Evolutionary conservation across 2,113 vertebrate species (phyloP).

Genomic region (Bungarus multicinctus): DNA sequence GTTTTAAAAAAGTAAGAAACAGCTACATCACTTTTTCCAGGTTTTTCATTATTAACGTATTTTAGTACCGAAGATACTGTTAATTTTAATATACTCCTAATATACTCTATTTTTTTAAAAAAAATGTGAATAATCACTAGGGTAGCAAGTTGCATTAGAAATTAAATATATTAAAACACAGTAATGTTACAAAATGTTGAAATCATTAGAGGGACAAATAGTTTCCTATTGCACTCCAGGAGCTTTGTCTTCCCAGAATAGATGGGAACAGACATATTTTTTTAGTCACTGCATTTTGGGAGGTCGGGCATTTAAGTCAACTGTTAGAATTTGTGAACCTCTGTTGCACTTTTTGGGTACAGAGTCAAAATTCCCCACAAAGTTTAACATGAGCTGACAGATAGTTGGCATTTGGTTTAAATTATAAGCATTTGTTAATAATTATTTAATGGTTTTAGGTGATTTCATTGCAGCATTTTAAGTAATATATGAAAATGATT

Average conservation of each 20-base stretch:
- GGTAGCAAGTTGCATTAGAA: neutral
- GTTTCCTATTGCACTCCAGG: neutral
- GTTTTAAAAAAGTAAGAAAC: neutral
- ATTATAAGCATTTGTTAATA: neutral
- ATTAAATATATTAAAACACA: neutral
- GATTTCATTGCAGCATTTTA: neutral
- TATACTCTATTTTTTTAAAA: neutral
- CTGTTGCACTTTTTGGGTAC: neutral
- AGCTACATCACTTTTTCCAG: neutral
- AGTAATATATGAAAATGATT: conserved; percentile 5
- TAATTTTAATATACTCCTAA: neutral
- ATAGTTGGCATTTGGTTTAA: neutral
- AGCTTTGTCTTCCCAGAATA: neutral
- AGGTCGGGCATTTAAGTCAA: neutral
- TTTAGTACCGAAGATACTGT: neutral
- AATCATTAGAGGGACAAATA: neutral
- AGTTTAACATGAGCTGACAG: neutral
- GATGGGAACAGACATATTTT: neutral
- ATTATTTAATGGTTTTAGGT: neutral
- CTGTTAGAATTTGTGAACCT: neutral
- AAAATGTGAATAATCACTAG: neutral
- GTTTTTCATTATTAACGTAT: neutral
- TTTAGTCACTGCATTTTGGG: neutral
- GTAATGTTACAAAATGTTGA: neutral
- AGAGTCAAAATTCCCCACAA: neutral